These are phyloP conservation scores for Fulmarus glacialis DNA, from an alignment of 2,113 vertebrate genomes.

Conservation along the genomic window DNA sequence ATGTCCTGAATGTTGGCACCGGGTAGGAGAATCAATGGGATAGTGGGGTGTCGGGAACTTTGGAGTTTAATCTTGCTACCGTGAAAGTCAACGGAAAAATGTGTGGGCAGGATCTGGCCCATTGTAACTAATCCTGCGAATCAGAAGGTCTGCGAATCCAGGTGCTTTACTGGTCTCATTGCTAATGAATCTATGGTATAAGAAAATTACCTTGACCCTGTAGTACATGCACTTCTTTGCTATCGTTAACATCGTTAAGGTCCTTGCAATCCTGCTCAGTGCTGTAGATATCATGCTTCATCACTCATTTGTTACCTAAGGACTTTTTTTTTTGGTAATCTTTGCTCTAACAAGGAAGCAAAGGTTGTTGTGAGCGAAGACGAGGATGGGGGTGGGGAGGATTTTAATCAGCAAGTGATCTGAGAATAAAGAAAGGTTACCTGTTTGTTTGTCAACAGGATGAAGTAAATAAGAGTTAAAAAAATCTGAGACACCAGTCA, in stretches of 20 bases:
- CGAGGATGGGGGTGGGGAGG: neutral
- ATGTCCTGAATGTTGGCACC: neutral
- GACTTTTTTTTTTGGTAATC: slow-evolving; percentile 38
- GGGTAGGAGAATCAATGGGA: neutral
- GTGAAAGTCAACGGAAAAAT: neutral
- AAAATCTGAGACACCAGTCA: slow-evolving; percentile 75
- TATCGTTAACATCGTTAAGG: neutral
- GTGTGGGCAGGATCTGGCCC: neutral
- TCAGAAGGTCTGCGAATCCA: neutral
- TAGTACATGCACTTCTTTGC: neutral
- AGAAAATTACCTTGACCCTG: slow-evolving; percentile 23
- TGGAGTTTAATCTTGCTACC: neutral
- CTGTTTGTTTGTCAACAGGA: slow-evolving; percentile 89
- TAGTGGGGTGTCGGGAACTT: neutral
- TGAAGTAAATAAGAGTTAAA: slow-evolving; percentile 79
- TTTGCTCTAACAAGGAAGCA: slow-evolving; percentile 47
- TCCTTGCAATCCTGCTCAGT: neutral
- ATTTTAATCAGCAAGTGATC: slow-evolving; percentile 50
- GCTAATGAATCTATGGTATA: neutral
- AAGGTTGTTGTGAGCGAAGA: slow-evolving; percentile 44
- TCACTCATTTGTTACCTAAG: neutral
- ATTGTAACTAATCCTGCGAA: neutral
- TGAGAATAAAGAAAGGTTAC: slow-evolving; percentile 78
- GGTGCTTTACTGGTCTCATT: neutral
- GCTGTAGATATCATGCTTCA: neutral